Base-by-base conservation (phyloP, 2,797 vertebrate species). In the Tokudaia tokunoshimensis region DNA sequence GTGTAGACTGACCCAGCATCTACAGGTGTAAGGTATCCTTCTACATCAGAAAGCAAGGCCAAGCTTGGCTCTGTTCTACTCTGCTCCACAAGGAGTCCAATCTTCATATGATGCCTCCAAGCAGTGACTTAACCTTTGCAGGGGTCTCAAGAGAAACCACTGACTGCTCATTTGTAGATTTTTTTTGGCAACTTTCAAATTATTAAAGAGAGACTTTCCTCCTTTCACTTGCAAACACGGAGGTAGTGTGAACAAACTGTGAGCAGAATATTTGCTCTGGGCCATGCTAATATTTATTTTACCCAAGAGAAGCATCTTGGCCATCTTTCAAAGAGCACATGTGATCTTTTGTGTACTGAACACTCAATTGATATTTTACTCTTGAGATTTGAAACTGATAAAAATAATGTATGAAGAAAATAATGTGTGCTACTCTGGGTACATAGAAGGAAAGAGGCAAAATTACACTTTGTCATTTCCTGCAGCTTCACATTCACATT, bases 201-300 rank as follows among this genome's bases (percentile, higher is more conserved):
- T 94, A 88, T 41, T 74, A 90, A 92, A 15, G 70, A 87, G 57
- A 15, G 88, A 55, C 84, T 91, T 93, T 93, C n/a, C n/a, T 87
- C 14, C 89, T 78, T 88, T 84, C 67, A 61, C n/a, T 86, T 91
- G 61, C 84, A 93, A 88, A 65, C 80, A 44, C 78, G 75, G 37
- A 72, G 37, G 5, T 63, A 85, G 50, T 82, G 87, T 80, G 41
- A 94, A 44, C 24, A 89, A 97, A 97, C 79, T 87, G 95, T 70
- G 12, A 63, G 86, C 67, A 67, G 29, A 96, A 87, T 22, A 94
- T 93, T n/a, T 17, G 34, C 87, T 93, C 94, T 82, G 57, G 75
- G 87, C 65, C 90, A 96, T 78, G 78, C 93, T 97, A 97, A 94
- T 95, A 94, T 94, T 95, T 95, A 84, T 96, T 98, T 97, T 97